Evolutionary conservation across 2,888 invertebrate species (phyloP).

Genomic region (Andrena hattorfiana): DNA sequence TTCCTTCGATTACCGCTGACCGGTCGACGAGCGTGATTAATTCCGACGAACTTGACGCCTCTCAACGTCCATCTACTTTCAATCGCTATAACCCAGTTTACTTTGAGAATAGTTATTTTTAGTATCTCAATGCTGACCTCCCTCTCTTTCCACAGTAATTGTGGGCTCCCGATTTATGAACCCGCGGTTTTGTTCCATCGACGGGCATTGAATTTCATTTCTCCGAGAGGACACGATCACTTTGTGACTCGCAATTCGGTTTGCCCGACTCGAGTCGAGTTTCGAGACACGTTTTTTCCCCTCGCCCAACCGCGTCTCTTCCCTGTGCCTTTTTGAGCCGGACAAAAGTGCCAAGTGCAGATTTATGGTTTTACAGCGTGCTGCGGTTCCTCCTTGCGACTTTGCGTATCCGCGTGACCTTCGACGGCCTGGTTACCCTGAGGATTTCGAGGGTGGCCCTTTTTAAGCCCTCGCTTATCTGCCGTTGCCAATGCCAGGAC

Average conservation of each 20-base stretch:
- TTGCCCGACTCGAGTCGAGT: background rate
- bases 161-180: no score
- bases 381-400: slow-evolving; percentile 77
- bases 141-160: no score
- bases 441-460: slow-evolving; percentile 53
- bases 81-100: background rate
- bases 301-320: background rate
- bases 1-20: slow-evolving; percentile 31
- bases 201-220: background rate
- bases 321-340: slow-evolving; percentile 40
- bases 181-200: background rate
- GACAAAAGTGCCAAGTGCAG: slow-evolving; percentile 77
- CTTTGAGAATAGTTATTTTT: background rate
- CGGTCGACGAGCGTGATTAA: slow-evolving; percentile 24
- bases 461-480: slow-evolving; percentile 71
- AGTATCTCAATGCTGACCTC: no score
- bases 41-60: slow-evolving; percentile 2
- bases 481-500: slow-evolving; percentile 49
- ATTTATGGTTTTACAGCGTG: slow-evolving; percentile 82
- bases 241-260: background rate
- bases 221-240: background rate
- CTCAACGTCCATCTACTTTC: background rate
- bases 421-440: slow-evolving; percentile 61
- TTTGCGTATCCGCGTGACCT: slow-evolving; percentile 75
- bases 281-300: slow-evolving; percentile 16